Conservation (phyloP, 2,888 invertebrate species). For the Xestia xanthographa region DNA sequence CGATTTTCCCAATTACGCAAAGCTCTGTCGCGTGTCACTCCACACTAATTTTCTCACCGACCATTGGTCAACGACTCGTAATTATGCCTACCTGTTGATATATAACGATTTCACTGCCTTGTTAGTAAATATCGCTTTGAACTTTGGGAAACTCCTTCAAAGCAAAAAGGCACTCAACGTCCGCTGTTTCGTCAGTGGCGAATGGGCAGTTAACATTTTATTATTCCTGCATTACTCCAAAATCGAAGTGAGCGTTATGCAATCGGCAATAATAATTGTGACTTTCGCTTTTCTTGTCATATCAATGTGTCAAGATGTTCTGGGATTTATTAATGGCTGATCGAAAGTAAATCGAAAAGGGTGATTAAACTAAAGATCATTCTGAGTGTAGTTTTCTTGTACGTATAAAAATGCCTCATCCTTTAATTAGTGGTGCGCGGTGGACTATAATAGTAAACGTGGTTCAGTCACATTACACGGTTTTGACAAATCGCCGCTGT, state of each 20-base stretch:
- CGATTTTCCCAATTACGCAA: conserved; percentile 65
- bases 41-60: conserved; percentile 57
- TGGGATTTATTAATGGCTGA: not conserved
- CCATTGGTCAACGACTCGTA: conserved; percentile 70
- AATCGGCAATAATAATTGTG: conserved; percentile 33
- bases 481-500: conserved; percentile 69
- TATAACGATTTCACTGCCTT: conserved; percentile 62
- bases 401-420: conserved; percentile 36
- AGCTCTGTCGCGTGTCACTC: conserved; percentile 67
- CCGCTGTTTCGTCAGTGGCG: conserved; percentile 31
- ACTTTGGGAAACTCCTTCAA: conserved; percentile 49
- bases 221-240: conserved; percentile 50
- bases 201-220: conserved; percentile 52
- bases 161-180: conserved; percentile 47
- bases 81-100: conserved; percentile 76
- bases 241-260: conserved; percentile 28
- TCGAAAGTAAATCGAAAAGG: not conserved
- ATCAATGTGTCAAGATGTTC: conserved; percentile 3
- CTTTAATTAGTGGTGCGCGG: conserved; percentile 49
- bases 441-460: conserved; percentile 46
- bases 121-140: conserved; percentile 71
- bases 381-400: not conserved
- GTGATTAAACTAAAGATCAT: not conserved
- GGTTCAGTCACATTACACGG: conserved; percentile 65
- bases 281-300: conserved; percentile 27